Conservation (phyloP, 2,797 vertebrate species). For the Melanotaenia boesemani region DNA sequence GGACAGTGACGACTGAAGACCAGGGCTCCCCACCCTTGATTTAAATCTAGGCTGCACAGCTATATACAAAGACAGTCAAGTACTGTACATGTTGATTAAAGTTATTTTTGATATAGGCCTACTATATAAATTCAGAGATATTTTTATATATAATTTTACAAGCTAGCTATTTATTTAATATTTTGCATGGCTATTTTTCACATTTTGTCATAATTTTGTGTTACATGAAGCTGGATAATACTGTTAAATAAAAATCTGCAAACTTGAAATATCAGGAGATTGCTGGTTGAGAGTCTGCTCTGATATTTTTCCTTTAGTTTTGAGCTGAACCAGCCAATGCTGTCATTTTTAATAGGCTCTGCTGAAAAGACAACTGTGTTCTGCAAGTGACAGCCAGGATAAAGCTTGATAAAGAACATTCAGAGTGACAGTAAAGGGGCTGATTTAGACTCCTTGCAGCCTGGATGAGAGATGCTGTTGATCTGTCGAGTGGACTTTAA, state of each 20-base stretch:
- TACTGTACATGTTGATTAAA: too few species aligned
- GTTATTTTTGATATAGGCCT: too few species aligned
- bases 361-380: conserved; percentile 51
- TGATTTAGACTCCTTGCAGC: conserved; percentile 65
- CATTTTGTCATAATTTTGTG: background rate
- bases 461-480: conserved; percentile 61
- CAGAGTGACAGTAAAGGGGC: conserved; percentile 65
- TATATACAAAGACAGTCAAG: too few species aligned
- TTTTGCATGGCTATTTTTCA: too few species aligned
- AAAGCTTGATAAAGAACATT: conserved; percentile 65
- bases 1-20: too few species aligned
- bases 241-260: background rate
- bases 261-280: background rate
- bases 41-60: too few species aligned
- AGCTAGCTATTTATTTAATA: too few species aligned
- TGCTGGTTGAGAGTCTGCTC: conserved; percentile 12
- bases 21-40: too few species aligned
- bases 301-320: conserved; percentile 19
- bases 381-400: conserved; percentile 47
- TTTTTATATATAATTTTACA: too few species aligned
- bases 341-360: conserved; percentile 46
- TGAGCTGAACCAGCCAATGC: conserved; percentile 4
- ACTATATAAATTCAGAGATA: too few species aligned
- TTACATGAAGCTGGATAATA: background rate
- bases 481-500: conserved; percentile 73